Base-by-base conservation (phyloP, 2,888 invertebrate species). In the Cantharis rustica region DNA sequence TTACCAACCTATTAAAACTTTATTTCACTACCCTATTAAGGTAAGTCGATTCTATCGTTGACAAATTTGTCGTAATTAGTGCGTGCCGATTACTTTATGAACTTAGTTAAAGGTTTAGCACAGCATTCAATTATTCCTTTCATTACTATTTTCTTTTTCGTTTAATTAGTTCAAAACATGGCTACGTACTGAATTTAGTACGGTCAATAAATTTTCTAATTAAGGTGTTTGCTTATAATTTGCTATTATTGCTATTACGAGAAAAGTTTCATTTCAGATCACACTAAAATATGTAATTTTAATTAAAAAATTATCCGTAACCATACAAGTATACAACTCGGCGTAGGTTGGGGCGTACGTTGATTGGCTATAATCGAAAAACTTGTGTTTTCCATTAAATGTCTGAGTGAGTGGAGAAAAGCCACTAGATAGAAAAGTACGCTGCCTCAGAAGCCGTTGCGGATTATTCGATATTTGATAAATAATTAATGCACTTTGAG, bases 81-180 rank as follows among this genome's bases (percentile, higher is more conserved):
- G 73, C 73, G 73, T 73, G 73, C 73, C 69, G 73, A 73, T 69
- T 69, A 73, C 73, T 73, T 73, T 73, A 73, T 73, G 69, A 69
- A 73, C 69, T 69, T 63, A 27, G 69, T 73, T 73, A 73, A 62
- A 26, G 27, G 31, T 17, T 69, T 27, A n/a, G 69, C 62, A 68
- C 20, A 16, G 73, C 73, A 73, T 69, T 69, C 69, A 73, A 69
- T 73, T 73, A 69, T 73, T 69, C 73, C 73, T 73, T 73, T 73
- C 73, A 73, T 68, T 73, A 26, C 73, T 26, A 13, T 64, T 64
- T 64, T 17, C 13, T 64, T 64, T 64, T 16, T 16, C 2, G 10
- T 13, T 64, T 64, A 47, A 47, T 47, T 47, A 47, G n/a, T 47
- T 47, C n/a, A 47, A 47, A 31, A 47, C 47, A 47, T 47, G 47